Percentiles rank a stretch among this genome's conserved stretches.
Evolutionary conservation across 2,113 vertebrate genomes (phyloP).

Genomic region (Dinomys branickii): DNA sequence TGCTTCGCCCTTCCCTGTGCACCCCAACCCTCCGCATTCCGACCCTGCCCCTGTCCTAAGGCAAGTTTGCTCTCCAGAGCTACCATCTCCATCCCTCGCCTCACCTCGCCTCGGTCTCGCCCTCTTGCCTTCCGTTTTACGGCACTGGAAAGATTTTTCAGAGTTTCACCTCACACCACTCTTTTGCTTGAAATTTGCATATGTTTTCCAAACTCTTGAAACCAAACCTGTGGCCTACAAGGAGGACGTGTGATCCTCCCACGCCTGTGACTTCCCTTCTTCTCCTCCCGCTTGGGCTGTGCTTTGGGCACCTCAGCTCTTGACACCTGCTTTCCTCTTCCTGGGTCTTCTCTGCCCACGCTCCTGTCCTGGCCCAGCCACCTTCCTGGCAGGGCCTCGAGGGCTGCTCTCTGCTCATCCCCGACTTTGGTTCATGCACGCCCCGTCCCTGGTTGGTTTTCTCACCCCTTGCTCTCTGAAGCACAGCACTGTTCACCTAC

Average conservation of each 20-base stretch:
- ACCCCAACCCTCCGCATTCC: not conserved
- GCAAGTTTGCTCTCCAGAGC: not conserved
- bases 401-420: no score
- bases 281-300: not conserved
- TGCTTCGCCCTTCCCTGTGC: not conserved
- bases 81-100: fast-evolving
- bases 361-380: not conserved
- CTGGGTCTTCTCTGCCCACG: not conserved
- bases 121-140: fast-evolving
- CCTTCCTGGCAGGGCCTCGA: not conserved
- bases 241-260: not conserved
- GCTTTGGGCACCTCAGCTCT: fast-evolving
- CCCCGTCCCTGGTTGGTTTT: fast-evolving
- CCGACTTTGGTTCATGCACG: no score
- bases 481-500: fast-evolving
- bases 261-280: not conserved
- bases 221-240: not conserved
- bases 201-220: no score
- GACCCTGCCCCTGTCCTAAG: not conserved
- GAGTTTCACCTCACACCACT: no score
- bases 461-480: not conserved
- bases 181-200: not conserved
- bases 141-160: no score
- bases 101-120: not conserved
- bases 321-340: no score